Base-by-base conservation (phyloP, 2,797 vertebrate genomes). In the Eutrigla gurnardus region DNA sequence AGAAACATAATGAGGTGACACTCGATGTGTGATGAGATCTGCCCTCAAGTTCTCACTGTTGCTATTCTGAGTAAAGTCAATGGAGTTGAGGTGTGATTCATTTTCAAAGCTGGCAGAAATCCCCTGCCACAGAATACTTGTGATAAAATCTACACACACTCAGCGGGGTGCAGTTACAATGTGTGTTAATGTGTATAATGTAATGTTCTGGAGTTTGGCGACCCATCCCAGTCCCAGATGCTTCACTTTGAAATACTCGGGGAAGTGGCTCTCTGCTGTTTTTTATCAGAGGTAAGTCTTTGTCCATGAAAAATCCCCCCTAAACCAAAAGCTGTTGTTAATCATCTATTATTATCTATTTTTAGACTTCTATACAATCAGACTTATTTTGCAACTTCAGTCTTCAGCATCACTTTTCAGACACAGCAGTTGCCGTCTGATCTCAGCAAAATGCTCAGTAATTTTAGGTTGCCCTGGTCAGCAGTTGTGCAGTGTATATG, bases 61-160 rank as follows among this genome's bases (percentile, higher is more conserved):
- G 61, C 75, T 81, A 78, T 86, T 86, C 67, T 65, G 47, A 35
- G 65, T 73, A 2, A 64, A 78, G 64, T 80, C 61, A 53, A 33
- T 25, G 14, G 10, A 14, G 46, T 25, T 71, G 50, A 62, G 25
- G 45, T 67, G 65, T 55, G 68, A 68, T 54, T 75, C 71, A 73
- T 68, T 65, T 53, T 17, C 12, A 59, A 62, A 57, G 7, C 39
- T 45, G 13, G 12, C 17, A 53, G 40, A 46, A 37, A 61, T 18
- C 45, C 43, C 11, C 47, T n/a, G n/a, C 46, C 18, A 35, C 32
- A 58, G 14, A 25, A 35, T 60, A 37, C 18, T 9, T 58, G 13
- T 52, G 39, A 17, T 67, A 4, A 43, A 43, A 65, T 15, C 13
- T 5, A 25, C 3, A 3, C 40, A 42, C 33, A 42, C 47, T n/a